A percentile compares a stretch with the other conserved stretches of the same genome.
Evolutionary conservation across 1,140 invertebrate genomes (phyloP).

Genomic region (Heliothis subflexa): DNA sequence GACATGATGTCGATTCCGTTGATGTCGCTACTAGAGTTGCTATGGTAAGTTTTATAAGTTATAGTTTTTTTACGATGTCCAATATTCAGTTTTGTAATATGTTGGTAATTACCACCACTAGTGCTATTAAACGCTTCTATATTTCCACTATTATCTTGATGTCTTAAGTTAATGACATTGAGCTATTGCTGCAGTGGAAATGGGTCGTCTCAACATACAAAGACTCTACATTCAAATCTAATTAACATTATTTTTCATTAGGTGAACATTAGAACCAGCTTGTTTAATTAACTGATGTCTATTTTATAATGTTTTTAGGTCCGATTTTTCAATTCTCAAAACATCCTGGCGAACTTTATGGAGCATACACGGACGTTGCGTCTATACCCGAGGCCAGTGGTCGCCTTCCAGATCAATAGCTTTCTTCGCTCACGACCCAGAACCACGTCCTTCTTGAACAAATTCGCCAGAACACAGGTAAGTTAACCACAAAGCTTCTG

Average conservation of each 20-base stretch:
- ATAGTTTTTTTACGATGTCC: too few relatives aligned
- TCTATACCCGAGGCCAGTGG: conserved; percentile 98
- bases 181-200: too few relatives aligned
- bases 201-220: too few relatives aligned
- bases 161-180: too few relatives aligned
- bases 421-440: conserved; percentile 97
- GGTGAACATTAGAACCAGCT: not conserved
- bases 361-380: conserved; percentile 98
- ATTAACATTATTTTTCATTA: not conserved
- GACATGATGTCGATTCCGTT: conserved; percentile 98
- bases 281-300: too few relatives aligned
- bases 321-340: conserved; percentile 99
- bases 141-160: not conserved
- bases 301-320: conserved; percentile 89
- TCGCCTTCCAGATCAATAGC: conserved; percentile 99
- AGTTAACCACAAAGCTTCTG: conserved; percentile 14
- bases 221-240: too few relatives aligned
- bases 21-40: conserved; percentile 99
- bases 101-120: too few relatives aligned
- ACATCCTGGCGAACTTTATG: conserved; percentile 98
- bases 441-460: conserved; percentile 94
- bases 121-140: too few relatives aligned
- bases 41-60: conserved; percentile 91
- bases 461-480: conserved; percentile 96
- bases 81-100: too few relatives aligned